These are phyloP conservation scores for Saccostrea cuccullata DNA, from an alignment of 1,140 invertebrate species.

Conservation along the genomic window DNA sequence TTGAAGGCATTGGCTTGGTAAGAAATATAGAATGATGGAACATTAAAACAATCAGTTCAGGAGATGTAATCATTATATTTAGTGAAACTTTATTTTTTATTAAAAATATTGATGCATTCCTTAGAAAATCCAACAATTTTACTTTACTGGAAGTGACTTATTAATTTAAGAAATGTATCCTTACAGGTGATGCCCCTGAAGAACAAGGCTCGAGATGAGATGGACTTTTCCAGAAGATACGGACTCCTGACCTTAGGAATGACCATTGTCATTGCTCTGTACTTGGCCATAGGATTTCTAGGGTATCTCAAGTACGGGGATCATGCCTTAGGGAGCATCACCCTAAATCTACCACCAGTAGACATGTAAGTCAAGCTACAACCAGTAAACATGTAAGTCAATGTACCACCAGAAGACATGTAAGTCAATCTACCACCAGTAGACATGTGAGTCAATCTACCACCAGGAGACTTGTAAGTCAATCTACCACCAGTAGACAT, in stretches of 20 bases:
- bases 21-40: constrained; percentile 41
- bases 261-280: constrained; percentile 88
- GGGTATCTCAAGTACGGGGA: constrained; percentile 92
- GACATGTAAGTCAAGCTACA: not conserved
- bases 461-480: not conserved
- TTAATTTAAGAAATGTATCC: not conserved
- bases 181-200: constrained; percentile 92
- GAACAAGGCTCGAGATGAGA: constrained; percentile 93
- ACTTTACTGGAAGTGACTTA: not conserved
- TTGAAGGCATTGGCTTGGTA: constrained; percentile 88
- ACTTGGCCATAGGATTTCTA: constrained; percentile 92
- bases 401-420: not conserved
- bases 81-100: no score
- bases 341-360: constrained; percentile 72
- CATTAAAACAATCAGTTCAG: no score
- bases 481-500: constrained; percentile 5
- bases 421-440: not conserved
- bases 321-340: constrained; percentile 88
- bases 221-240: constrained; percentile 90
- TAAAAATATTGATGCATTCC: no score
- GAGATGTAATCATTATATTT: no score
- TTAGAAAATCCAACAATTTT: not conserved
- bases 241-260: constrained; percentile 93
- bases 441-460: not conserved
- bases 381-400: not conserved